These are phyloP conservation scores for Platycheirus rosarum DNA, from an alignment of 2,888 invertebrate species.

Conservation along the genomic window DNA sequence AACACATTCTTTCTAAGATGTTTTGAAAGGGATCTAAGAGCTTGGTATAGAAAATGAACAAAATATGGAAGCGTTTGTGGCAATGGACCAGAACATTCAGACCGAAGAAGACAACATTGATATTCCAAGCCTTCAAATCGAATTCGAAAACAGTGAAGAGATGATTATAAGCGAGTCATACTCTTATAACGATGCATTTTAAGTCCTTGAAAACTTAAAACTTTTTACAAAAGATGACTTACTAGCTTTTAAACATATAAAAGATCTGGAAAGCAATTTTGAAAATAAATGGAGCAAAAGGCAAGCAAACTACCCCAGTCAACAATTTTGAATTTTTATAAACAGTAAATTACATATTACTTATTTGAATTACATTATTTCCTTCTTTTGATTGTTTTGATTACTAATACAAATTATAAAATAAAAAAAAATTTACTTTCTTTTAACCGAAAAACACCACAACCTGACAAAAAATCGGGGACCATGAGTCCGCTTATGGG, in stretches of 20 bases:
- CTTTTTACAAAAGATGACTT: background rate
- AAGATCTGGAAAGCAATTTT: background rate
- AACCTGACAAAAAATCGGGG: constrained; percentile 1
- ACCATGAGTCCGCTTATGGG: constrained; percentile 1
- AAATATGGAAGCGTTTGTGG: no score
- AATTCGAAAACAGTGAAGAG: constrained; percentile 3
- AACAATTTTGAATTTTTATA: background rate
- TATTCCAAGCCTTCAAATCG: no score
- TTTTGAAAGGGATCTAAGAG: background rate
- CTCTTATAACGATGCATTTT: background rate
- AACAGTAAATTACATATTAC: background rate
- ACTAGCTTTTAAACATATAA: no score
- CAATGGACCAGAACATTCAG: background rate
- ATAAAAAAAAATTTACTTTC: background rate
- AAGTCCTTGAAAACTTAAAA: background rate
- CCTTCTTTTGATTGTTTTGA: background rate
- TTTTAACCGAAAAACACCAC: no score
- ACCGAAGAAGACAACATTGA: constrained; percentile 1
- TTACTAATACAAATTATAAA: background rate
- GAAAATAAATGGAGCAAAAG: background rate
- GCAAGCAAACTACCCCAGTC: constrained; percentile 5
- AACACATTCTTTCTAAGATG: no score
- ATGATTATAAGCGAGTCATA: background rate
- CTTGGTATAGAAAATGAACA: no score
- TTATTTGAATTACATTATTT: background rate